Conservation (phyloP, 2,888 invertebrate species). For the Nemoura dubitans region DNA sequence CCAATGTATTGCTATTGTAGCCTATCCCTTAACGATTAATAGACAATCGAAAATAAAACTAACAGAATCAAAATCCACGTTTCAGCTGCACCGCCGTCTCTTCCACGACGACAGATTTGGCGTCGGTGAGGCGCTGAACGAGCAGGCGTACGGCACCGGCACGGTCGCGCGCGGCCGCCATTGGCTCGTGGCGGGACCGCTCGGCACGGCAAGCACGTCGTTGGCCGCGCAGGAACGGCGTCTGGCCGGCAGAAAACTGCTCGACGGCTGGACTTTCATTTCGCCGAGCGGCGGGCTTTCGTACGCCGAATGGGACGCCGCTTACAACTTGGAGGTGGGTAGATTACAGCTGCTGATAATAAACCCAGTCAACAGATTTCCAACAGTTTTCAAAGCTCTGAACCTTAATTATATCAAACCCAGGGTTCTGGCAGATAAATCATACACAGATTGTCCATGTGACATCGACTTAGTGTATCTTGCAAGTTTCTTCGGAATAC, state of each 20-base stretch:
- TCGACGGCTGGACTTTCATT: constrained; percentile 54
- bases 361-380: too few relatives aligned
- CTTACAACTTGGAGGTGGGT: constrained; percentile 60
- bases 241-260: constrained; percentile 34
- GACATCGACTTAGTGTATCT: too few relatives aligned
- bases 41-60: too few relatives aligned
- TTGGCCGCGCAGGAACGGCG: constrained; percentile 42
- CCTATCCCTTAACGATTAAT: too few relatives aligned
- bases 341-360: too few relatives aligned
- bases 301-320: constrained; percentile 64
- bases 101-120: constrained; percentile 92
- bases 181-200: constrained; percentile 63
- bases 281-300: constrained; percentile 60
- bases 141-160: constrained; percentile 74
- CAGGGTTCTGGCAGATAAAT: too few relatives aligned
- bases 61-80: too few relatives aligned
- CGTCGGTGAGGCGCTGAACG: constrained; percentile 90
- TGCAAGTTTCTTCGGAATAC: too few relatives aligned
- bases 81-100: constrained; percentile 81
- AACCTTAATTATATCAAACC: too few relatives aligned
- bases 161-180: constrained; percentile 77
- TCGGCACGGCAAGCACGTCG: constrained; percentile 7
- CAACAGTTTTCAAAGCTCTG: too few relatives aligned
- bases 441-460: too few relatives aligned
- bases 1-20: too few relatives aligned